A percentile compares a stretch with the other conserved stretches of the same genome.
phyloP scores from a whole-genome alignment of 2,113 vertebrate genomes.

The Pelecanoides urinatrix region DNA sequence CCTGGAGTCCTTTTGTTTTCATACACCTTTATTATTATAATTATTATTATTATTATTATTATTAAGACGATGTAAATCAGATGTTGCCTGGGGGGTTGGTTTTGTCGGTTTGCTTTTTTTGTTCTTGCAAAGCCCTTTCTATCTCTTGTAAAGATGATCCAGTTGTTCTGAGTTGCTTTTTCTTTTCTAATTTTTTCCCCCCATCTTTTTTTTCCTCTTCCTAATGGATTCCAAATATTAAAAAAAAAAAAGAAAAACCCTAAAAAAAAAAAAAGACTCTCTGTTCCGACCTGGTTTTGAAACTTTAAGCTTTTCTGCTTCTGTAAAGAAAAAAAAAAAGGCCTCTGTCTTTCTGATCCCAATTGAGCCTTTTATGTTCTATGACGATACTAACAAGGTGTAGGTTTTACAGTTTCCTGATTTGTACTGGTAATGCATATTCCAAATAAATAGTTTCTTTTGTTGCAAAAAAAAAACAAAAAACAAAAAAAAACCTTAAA shows the following conservation, averaged over 20 bases:
- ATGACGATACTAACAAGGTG: slow-evolving; percentile 87
- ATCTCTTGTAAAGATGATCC: no score
- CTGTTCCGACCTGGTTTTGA: slow-evolving; percentile 84
- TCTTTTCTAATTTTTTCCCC: no score
- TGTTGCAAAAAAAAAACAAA: slow-evolving; percentile 67
- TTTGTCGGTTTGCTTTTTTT: no score
- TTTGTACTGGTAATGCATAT: slow-evolving; percentile 98
- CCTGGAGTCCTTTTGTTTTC: slow-evolving; percentile 60
- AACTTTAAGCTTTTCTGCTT: slow-evolving; percentile 86
- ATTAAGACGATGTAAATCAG: no score
- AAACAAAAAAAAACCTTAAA: slow-evolving; percentile 60
- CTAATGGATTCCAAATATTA: no score
- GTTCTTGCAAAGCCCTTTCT: no score
- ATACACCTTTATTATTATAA: slow-evolving; percentile 39
- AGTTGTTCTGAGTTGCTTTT: no score
- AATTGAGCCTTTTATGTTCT: slow-evolving; percentile 84
- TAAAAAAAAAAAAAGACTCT: slow-evolving; percentile 61
- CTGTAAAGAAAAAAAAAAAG: slow-evolving; percentile 81
- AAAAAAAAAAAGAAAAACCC: neutral
- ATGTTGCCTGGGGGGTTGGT: no score
- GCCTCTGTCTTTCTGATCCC: slow-evolving; percentile 85
- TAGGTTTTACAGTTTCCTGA: slow-evolving; percentile 93
- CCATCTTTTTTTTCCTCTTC: no score
- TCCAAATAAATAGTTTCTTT: slow-evolving; percentile 91
- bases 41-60: neutral